Evolutionary conservation across 2,888 invertebrate species (phyloP).

Genomic region (Doris montereyensis): DNA sequence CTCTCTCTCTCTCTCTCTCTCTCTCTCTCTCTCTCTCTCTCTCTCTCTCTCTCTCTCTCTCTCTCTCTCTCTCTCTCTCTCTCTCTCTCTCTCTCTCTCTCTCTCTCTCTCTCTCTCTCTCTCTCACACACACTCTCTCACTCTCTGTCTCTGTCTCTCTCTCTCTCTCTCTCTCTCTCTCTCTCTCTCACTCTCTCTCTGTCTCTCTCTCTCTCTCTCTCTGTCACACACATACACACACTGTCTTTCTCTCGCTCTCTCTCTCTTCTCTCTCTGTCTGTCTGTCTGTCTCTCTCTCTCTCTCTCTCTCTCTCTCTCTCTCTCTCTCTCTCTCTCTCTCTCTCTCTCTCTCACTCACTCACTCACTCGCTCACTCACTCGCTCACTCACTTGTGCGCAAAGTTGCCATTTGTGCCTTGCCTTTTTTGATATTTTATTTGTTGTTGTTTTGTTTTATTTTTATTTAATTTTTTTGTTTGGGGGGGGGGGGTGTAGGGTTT

Average conservation of each 20-base stretch:
- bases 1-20: neutral
- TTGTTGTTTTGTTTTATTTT: too few species aligned
- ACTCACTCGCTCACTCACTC: neutral
- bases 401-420: too few species aligned
- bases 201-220: neutral
- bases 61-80: constrained; percentile 22
- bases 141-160: neutral
- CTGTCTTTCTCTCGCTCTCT: neutral
- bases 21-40: neutral
- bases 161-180: neutral
- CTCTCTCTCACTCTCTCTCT: neutral
- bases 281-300: neutral
- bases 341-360: neutral
- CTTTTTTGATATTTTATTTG: too few species aligned
- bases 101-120: neutral
- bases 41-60: constrained; percentile 6
- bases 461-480: too few species aligned
- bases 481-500: too few species aligned
- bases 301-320: neutral
- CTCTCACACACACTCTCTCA: constrained; percentile 15
- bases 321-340: neutral
- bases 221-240: neutral
- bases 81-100: constrained; percentile 5
- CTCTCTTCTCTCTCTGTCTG: neutral
- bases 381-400: neutral